Evolutionary conservation across 2,797 vertebrate species (phyloP), one percentile per base, ranked within the genome.

Genomic region (Rallus crepitans): DNA sequence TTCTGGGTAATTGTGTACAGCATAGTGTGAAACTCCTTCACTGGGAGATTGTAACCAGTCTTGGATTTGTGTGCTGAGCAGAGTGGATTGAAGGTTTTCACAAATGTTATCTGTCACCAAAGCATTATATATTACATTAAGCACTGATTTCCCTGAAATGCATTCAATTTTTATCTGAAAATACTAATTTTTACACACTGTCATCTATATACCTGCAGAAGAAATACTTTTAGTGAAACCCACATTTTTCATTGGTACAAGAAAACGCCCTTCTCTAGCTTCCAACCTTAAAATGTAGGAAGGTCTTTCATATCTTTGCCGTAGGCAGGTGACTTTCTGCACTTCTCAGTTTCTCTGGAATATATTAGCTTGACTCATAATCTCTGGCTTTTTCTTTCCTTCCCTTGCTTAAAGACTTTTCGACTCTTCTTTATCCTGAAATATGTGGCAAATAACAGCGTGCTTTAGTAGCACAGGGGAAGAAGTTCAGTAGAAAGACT

Each of bases 21-120:
- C 19, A 6, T 16, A 45, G 19, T 0, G 0, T 42, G 59, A 76
- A 79, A 21, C 21, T 18, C 7, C 48, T 9, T 71, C 12, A 35
- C 19, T n/a, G n/a, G 19, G 12, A 87, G 6, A 9, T 10, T 47
- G 24, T 61, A 53, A 28, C 11, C 35, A 24, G 13, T 31, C 53
- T 53, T 60, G 28, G 0, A 7, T 78, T 77, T 57, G 33, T 78
- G 20, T 83, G n/a, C 28, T 68, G 23, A 78, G 24, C n/a, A 68
- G 48, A 66, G 10, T 3, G 3, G 6, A 33, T 42, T 81, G 63
- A 73, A 82, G 27, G 9, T 57, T 93, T 88, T 75, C 25, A 75
- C 33, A 81, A 27, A 61, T 37, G 5, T 7, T 80, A 52, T 42
- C 73, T 86, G n/a, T 75, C 37, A 35, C 15, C 39, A 5, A 30